These are phyloP conservation scores for Phyllotreta striolata DNA, from an alignment of 2,888 invertebrate genomes.

Conservation along the genomic window DNA sequence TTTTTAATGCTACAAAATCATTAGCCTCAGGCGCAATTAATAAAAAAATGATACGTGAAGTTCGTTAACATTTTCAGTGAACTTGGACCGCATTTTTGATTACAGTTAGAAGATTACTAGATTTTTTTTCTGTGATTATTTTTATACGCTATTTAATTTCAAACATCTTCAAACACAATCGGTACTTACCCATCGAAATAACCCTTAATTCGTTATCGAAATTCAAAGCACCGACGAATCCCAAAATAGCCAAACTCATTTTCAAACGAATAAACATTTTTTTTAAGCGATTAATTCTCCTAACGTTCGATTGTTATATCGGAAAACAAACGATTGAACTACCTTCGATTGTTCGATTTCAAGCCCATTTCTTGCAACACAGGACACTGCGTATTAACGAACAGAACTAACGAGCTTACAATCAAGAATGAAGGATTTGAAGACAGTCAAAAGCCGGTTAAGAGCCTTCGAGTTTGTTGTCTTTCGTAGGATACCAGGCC, in stretches of 20 bases:
- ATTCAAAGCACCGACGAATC: slow-evolving; percentile 52
- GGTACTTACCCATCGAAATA: slow-evolving; percentile 60
- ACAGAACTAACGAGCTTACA: slow-evolving; percentile 5
- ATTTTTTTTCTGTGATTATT: slow-evolving; percentile 1
- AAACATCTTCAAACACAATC: slow-evolving; percentile 23
- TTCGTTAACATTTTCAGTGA: slow-evolving; percentile 47
- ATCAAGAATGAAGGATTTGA: slow-evolving; percentile 23
- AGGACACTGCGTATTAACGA: slow-evolving; percentile 21
- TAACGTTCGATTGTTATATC: slow-evolving; percentile 4
- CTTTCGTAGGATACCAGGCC: slow-evolving; percentile 12
- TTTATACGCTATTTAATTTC: background rate
- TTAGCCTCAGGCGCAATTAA: slow-evolving; percentile 2
- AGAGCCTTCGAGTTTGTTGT: slow-evolving; percentile 22
- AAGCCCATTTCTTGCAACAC: slow-evolving; percentile 37
- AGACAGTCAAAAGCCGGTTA: slow-evolving; percentile 28
- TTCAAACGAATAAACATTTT: slow-evolving; percentile 31
- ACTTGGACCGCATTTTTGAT: slow-evolving; percentile 42
- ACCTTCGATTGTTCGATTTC: slow-evolving; percentile 29
- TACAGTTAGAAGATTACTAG: slow-evolving; percentile 43
- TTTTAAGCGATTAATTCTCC: slow-evolving; percentile 1
- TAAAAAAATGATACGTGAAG: slow-evolving; percentile 30
- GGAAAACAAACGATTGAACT: slow-evolving; percentile 14
- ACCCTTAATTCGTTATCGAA: slow-evolving; percentile 62
- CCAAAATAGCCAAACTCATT: slow-evolving; percentile 46
- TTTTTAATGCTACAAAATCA: slow-evolving; percentile 15